Evolutionary conservation across 2,888 invertebrate genomes (phyloP), one percentile per base, ranked within the genome.

Genomic region (Nudaria mundana): DNA sequence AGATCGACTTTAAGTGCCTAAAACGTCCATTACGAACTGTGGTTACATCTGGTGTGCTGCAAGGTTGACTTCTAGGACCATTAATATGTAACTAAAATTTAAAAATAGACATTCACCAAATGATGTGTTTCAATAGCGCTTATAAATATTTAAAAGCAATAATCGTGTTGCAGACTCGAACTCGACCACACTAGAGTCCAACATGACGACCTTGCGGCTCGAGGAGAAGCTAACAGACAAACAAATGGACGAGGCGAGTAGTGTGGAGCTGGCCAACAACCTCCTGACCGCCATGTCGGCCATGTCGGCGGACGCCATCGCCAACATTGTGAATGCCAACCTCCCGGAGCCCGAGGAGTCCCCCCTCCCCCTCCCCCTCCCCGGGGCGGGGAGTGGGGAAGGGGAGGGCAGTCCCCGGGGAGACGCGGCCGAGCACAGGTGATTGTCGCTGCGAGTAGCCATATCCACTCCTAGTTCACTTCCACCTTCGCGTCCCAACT

Each of bases 221-320:
- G 42, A 37, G 15, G 39, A 35, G 20, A 44, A 37, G 11, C 30
- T 38, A 12, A 24, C 30, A 8, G 57, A 41, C 46, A 25, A 41
- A 37, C 37, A 45, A 29, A 43, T 53, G 50, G 56, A 56, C 49
- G 48, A 57, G 36, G 62, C 54, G 15, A 44, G 52, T 24, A 54
- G 59, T 40, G 56, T 56, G 14, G 66, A 72, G 52, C 70, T 83
- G 11, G 81, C 85, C 52, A 67, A 65, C 69, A 76, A 81, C 61
- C 70, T 86, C 53, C 76, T 83, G 18, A 72, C 76, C 14, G 85
- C 83, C 55, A 80, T 85, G 78, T 73, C 72, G 48, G 64, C 59
- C 53, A 80, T 83, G 81, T 63, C 79, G 31, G 67, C 78, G 18
- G 66, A 52, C 49, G 70, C 68, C 40, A 60, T 76, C 57, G 78